A percentile compares a stretch with the other conserved stretches of the same genome.
Conservation (phyloP, 2,888 invertebrate genomes). For the Dynastes tityus region DNA sequence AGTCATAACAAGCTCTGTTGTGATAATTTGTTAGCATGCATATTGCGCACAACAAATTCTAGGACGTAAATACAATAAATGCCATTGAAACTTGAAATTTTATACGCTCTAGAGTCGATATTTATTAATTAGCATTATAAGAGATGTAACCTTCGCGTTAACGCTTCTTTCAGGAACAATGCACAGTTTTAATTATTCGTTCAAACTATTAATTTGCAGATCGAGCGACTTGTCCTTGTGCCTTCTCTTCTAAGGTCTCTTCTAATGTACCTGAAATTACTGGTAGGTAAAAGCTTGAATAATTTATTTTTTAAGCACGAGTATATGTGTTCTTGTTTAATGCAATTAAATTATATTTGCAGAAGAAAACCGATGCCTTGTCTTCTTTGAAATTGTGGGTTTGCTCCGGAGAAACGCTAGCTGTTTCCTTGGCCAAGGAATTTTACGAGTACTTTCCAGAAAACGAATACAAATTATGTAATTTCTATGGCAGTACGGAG, state of each 20-base stretch:
- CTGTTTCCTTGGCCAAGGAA: constrained; percentile 79
- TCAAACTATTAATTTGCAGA: constrained; percentile 58
- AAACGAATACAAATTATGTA: constrained; percentile 80
- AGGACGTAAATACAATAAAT: not conserved
- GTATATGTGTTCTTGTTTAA: too few relatives aligned
- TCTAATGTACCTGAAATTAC: constrained; percentile 81
- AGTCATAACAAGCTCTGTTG: too few relatives aligned
- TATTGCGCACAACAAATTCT: too few relatives aligned
- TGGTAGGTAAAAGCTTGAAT: constrained; percentile 64
- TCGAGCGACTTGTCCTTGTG: constrained; percentile 87
- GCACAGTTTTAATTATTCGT: constrained; percentile 26
- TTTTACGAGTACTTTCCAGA: constrained; percentile 85
- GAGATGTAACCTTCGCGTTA: not conserved
- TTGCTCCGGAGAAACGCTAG: constrained; percentile 89
- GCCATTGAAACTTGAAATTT: not conserved
- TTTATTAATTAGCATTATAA: not conserved
- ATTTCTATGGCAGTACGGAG: constrained; percentile 94
- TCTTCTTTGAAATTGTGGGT: constrained; percentile 83
- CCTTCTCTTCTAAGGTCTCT: constrained; percentile 87
- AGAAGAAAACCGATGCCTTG: constrained; percentile 73
- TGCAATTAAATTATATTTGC: constrained; percentile 55
- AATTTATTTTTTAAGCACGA: not conserved
- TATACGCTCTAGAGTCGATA: not conserved
- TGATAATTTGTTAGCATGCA: too few relatives aligned
- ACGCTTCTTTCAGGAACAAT: not conserved